phyloP scores from a whole-genome alignment of 2,113 vertebrate species.

The Pachypanchax playfairii region DNA sequence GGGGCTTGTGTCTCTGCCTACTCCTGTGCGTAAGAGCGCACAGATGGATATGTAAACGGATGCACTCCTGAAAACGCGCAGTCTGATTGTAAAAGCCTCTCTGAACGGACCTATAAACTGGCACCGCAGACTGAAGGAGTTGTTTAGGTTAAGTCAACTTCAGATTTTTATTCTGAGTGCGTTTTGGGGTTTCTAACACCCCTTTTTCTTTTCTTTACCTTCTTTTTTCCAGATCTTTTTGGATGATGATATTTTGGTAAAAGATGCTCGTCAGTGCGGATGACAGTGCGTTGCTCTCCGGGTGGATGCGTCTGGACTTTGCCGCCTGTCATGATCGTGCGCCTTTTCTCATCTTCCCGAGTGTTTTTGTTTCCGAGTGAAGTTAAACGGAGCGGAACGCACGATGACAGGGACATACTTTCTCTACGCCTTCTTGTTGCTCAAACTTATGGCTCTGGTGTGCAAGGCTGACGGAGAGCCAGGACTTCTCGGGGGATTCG shows the following conservation, averaged over 20 bases:
- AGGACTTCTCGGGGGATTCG: conserved; percentile 88
- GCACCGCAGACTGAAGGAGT: conserved; percentile 9
- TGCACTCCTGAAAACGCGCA: conserved; percentile 43
- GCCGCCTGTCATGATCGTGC: conserved; percentile 65
- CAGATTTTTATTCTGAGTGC: too few species aligned
- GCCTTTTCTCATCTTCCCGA: conserved; percentile 47
- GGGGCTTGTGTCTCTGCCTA: conserved; percentile 62
- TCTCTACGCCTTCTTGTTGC: conserved; percentile 90
- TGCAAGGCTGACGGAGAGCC: conserved; percentile 93
- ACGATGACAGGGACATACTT: conserved; percentile 85
- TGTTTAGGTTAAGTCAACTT: conserved; percentile 11
- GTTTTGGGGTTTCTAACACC: too few species aligned
- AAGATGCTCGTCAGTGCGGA: conserved; percentile 65
- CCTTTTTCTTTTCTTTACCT: background rate
- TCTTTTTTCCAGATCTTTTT: background rate
- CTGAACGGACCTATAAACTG: conserved; percentile 35
- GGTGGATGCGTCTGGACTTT: conserved; percentile 73
- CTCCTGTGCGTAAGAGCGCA: conserved; percentile 74
- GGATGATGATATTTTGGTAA: conserved; percentile 52
- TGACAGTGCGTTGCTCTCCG: conserved; percentile 68
- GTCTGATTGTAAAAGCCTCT: conserved; percentile 22
- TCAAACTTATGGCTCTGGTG: conserved; percentile 90
- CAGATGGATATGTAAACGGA: conserved; percentile 60
- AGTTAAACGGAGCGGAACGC: conserved; percentile 62
- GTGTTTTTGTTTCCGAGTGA: conserved; percentile 62